Evolutionary conservation across 2,113 vertebrate genomes (phyloP).

Genomic region (Cheirogaleus medius): DNA sequence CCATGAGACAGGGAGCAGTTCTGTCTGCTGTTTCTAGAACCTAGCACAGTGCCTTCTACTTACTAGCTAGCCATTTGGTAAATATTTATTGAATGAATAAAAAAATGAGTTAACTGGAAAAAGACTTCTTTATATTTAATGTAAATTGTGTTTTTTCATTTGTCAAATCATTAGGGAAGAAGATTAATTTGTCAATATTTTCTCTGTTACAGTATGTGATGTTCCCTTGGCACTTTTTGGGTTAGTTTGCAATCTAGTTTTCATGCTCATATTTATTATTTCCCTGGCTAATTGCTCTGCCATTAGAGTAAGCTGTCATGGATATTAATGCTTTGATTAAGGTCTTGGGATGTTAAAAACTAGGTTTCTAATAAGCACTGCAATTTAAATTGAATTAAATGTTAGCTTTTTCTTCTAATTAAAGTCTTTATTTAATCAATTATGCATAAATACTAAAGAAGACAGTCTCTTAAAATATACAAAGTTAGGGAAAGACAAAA

Average conservation of each 20-base stretch:
- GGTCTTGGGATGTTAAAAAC: conserved; percentile 24
- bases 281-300: background rate
- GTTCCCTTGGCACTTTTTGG: background rate
- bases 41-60: background rate
- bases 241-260: background rate
- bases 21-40: background rate
- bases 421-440: conserved; percentile 35
- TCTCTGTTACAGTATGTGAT: background rate
- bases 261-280: background rate
- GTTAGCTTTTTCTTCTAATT: conserved; percentile 52
- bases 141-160: background rate
- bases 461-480: background rate
- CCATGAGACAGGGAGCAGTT: background rate
- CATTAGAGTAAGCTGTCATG: conserved; percentile 8
- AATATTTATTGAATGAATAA: background rate
- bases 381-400: conserved; percentile 55
- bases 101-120: background rate
- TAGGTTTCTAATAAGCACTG: conserved; percentile 25
- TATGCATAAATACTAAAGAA: conserved; percentile 9
- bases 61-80: background rate
- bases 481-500: background rate
- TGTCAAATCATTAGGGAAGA: background rate
- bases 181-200: background rate
- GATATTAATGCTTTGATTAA: conserved; percentile 57
- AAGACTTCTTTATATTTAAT: background rate